Evolutionary conservation across 1,140 invertebrate species (phyloP), one percentile per base, ranked within the genome.

Genomic region (Neodiprion pinetum): DNA sequence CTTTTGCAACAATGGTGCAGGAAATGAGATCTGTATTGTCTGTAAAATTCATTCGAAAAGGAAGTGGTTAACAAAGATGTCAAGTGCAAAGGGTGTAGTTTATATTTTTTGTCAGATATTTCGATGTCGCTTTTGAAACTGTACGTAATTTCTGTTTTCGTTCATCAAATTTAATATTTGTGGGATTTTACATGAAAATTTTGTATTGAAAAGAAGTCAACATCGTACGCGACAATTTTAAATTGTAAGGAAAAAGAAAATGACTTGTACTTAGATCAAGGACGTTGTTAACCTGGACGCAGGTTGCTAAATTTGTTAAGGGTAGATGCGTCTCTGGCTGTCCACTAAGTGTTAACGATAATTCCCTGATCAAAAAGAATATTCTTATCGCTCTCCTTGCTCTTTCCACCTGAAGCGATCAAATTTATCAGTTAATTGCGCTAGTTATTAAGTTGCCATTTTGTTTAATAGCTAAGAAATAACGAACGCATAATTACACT

Each of bases 21-120:
- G 96, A 96, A 81, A 99, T 97, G 49, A 99, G 90, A 88, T 99
- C 98, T 79, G 96, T 98, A 86, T 99, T 99, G 86, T 98, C 97
- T 98, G 88, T 10, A 91, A 90, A 73, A 76, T 72, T 81, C 80
- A 78, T 9, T 17, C 7, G 10, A 65, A 40, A 40, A 40, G 28
- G 2, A 5, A 40, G 28, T 1, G 5, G 5, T 40, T 40, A 40
- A 40, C 47, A 71, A 47, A 70, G 17, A 23, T 71, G 48, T 12
- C 47, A 12, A 14, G 7, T 71, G 10, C 50, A 48, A 71, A 48
- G 9, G 53, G 14, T 83, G 80, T 78, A 80, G 83, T 80, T 85
- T 81, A 80, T 74, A 79, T 78, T 79, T 80, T 83, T 77, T 74
- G 77, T 77, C 28, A 40, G 2, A 40, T 40, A 40, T 40, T 40